A percentile compares a stretch with the other conserved stretches of the same genome.
Evolutionary conservation across 2,797 vertebrate species (phyloP).

Genomic region (Sorex maritimensis): DNA sequence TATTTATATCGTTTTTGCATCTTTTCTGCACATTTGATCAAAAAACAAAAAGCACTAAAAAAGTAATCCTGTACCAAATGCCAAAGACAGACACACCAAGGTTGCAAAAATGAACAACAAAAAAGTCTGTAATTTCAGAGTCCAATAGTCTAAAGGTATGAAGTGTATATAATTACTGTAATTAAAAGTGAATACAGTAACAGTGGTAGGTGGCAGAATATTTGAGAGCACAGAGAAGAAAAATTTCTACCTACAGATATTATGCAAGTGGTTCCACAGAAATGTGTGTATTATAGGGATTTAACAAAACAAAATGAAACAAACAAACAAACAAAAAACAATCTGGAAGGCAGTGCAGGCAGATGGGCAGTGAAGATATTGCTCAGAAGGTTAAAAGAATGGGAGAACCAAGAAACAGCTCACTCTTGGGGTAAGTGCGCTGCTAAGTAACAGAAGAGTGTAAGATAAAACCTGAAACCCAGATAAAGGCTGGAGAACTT

Average conservation of each 20-base stretch:
- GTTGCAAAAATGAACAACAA: not conserved
- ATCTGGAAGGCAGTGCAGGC: too few species aligned
- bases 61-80: not conserved
- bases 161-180: not conserved
- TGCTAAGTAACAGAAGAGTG: not conserved
- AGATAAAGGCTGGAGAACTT: not conserved
- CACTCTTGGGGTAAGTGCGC: not conserved
- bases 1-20: not conserved
- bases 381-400: not conserved
- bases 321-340: not conserved
- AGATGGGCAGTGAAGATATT: not conserved
- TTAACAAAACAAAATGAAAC: too few species aligned
- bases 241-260: not conserved
- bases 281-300: not conserved
- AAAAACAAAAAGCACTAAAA: constrained; percentile 25
- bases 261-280: not conserved
- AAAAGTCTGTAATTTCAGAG: not conserved
- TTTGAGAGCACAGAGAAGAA: not conserved
- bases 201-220: not conserved
- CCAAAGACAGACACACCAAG: not conserved
- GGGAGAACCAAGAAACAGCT: not conserved
- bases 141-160: not conserved
- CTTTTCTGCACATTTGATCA: not conserved
- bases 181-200: not conserved
- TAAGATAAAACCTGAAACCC: not conserved